Conservation (phyloP, 2,113 vertebrate genomes). For the Petaurus breviceps region DNA sequence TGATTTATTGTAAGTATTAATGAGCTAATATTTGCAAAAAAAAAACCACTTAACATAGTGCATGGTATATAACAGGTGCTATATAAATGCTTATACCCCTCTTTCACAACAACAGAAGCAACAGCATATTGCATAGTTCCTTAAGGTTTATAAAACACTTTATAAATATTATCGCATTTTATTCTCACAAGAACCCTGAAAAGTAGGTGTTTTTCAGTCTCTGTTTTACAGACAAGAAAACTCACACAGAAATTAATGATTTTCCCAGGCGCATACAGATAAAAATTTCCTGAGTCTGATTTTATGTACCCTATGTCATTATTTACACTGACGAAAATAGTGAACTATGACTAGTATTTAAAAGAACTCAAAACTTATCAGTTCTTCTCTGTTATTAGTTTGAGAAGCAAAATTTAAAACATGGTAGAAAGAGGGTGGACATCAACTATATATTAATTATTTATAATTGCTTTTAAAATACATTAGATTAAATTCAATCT, state of each 20-base stretch:
- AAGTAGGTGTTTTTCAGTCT: neutral
- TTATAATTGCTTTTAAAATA: too few relatives aligned
- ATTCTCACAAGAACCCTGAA: neutral
- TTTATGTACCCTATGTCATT: neutral
- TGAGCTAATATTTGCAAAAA: neutral
- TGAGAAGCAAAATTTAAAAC: neutral
- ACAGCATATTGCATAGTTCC: neutral
- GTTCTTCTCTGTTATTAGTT: neutral
- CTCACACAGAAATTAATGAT: neutral
- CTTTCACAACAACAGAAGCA: neutral
- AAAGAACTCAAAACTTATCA: neutral
- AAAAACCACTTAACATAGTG: rapidly evolving
- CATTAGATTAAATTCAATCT: neutral
- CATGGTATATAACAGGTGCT: neutral
- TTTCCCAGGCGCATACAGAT: too few relatives aligned
- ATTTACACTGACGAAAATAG: neutral
- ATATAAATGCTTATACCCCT: neutral
- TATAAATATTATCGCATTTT: neutral
- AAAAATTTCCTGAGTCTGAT: neutral
- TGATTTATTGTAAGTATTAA: too few relatives aligned
- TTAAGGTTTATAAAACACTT: neutral
- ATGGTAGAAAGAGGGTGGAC: neutral
- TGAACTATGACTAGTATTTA: neutral
- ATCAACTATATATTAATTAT: neutral
- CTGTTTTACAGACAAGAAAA: neutral